phyloP scores from a whole-genome alignment of 2,797 vertebrate species.

The Acridotheres tristis region DNA sequence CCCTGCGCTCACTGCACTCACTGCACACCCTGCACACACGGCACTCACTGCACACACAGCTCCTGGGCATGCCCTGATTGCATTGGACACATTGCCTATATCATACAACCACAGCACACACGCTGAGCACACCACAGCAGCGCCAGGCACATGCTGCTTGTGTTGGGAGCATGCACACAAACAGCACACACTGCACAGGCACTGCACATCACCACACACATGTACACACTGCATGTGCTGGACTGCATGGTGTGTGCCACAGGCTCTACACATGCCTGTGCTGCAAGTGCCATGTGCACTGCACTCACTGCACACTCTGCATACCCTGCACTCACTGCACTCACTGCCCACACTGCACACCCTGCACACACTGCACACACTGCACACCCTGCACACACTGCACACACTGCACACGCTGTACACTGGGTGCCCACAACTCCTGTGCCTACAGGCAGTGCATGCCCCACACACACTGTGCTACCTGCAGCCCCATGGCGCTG shows the following conservation, averaged over 20 bases:
- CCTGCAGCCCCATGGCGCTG: background rate
- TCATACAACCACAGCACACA: too few species aligned
- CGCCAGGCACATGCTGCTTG: rapidly evolving
- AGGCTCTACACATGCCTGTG: rapidly evolving
- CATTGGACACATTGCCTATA: background rate
- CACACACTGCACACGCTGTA: background rate
- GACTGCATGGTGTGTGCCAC: background rate
- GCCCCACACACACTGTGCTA: too few species aligned
- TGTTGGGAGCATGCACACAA: background rate
- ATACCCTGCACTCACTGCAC: rapidly evolving
- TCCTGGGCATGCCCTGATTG: background rate
- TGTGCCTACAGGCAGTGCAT: background rate
- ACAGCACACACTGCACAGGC: background rate
- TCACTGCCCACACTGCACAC: background rate
- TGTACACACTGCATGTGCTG: rapidly evolving
- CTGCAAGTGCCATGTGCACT: background rate
- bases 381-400: rapidly evolving
- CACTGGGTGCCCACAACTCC: background rate
- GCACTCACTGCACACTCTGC: rapidly evolving
- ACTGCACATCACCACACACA: background rate
- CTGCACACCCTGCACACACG: too few species aligned
- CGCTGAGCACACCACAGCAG: background rate
- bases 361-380: background rate
- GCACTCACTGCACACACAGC: background rate
- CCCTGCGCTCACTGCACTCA: too few species aligned